Base-by-base conservation (phyloP, 2,797 vertebrate species). In the Pteropus rufus region DNA sequence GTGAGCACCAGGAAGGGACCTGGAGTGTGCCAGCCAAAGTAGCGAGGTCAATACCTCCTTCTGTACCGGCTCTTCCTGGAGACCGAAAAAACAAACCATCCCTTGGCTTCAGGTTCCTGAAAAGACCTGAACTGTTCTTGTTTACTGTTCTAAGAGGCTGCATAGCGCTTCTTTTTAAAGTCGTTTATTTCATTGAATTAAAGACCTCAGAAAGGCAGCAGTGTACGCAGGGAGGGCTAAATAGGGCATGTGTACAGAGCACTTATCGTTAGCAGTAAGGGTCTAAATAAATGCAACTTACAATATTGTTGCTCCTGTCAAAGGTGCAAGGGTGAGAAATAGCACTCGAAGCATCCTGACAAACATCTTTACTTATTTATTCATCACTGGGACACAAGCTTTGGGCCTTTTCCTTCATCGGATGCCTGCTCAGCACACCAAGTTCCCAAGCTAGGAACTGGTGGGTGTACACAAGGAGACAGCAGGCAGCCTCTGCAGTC, bases 31-130 rank as follows among this genome's bases (percentile, higher is more conserved):
- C 91, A 88, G 90, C 67, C 95, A 94, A 89, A 95, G 82, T n/a
- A 96, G 65, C 34, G 7, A 95, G 96, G 95, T 96, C 97, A 98
- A 84, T 96, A 85, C 93, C 93, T 95, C 91, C 91, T 96, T 97
- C 96, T 94, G 86, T 94, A 67, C 39, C 1, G 10, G 64, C 76
- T 95, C 94, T 96, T 97, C 93, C 84, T 97, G 95, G 89, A 97
- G 96, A 96, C 83, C 64, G 10, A 93, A 94, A 97, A 87, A 93
- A 92, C 85, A 95, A 97, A 93, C 64, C 89, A 90, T 93, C 76
- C 52, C 54, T 90, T 96, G 92, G 95, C 91, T 94, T 95, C 72
- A 69, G 82, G 89, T 97, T 96, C 95, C 96, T 97, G 67, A 95
- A 97, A 97, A 97, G 91, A 85, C 91, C 91, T 85, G 89, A 94